phyloP scores from a whole-genome alignment of 2,113 vertebrate species.

The Tympanuchus pallidicinctus region DNA sequence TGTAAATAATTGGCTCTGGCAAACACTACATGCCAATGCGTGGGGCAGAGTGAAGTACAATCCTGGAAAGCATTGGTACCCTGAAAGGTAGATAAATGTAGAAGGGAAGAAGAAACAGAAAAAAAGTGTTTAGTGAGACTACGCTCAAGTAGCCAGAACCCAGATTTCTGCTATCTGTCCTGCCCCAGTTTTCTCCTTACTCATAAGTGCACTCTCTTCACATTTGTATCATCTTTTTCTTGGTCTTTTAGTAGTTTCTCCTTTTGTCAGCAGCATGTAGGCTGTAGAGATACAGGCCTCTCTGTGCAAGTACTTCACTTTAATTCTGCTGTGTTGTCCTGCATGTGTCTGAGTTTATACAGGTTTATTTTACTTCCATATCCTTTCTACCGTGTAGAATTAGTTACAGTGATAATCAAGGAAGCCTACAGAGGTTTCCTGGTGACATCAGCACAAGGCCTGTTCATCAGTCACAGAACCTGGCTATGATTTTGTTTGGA shows the following conservation, averaged over 20 bases:
- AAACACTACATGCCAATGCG: not conserved
- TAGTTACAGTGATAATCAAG: not conserved
- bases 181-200: not conserved
- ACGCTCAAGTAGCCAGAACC: not conserved
- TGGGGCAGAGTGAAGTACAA: not conserved
- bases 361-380: not conserved
- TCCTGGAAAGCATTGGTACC: not conserved
- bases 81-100: not conserved
- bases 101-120: not conserved
- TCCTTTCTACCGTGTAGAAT: not conserved
- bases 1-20: not conserved
- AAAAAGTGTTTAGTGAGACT: not conserved
- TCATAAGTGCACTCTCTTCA: not conserved
- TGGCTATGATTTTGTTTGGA: not conserved
- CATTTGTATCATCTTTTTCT: not conserved
- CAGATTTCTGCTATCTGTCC: not conserved
- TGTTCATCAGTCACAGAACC: not conserved
- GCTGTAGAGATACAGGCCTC: not conserved
- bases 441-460: too few relatives aligned
- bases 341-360: not conserved
- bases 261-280: not conserved
- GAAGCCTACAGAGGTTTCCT: not conserved
- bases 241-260: not conserved
- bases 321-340: not conserved
- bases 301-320: not conserved